Evolutionary conservation across 2,113 vertebrate genomes (phyloP), one percentile per base, ranked within the genome.

Genomic region (Psettodes erumei): DNA sequence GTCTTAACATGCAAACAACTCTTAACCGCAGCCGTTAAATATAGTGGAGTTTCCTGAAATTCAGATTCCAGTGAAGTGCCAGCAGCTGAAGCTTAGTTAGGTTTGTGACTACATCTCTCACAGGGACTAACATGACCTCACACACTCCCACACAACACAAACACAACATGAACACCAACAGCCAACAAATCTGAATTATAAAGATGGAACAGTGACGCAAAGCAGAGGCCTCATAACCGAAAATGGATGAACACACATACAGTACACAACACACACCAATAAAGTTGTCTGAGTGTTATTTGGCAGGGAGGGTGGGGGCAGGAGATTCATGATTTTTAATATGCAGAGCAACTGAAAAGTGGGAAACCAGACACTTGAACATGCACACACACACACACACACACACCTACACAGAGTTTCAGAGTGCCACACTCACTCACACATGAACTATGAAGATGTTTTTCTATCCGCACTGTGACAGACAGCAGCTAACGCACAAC

Each of bases 281-380:
- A 42, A 81, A 90, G 76, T 71, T 75, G 56, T 85, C 85, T 67
- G 65, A 77, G 83, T 79, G 73, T 73, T 77, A 67, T 75, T 82
- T 88, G 81, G 58, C 70, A 47, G 55, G 2, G 33, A 21, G 33
- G 32, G 32, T 25, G 6, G 64, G 59, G 5, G 61, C 12, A 21
- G 69, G 63, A 87, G 83, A 89, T 86, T 92, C 73, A 88, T 88
- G 79, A 83, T 73, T 83, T 88, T 89, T 88, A 89, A 89, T 89
- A 86, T 85, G 79, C 84, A 86, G 65, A 86, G 75, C 78, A 82
- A 79, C 67, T 68, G 67, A 56, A 80, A 83, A 90, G 86, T 81
- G 82, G 61, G 76, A 89, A 89, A 84, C 75, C 75, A 82, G 77
- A 60, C 67, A 35, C 64, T n/a, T 42, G n/a, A 67, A 28, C 62